These are phyloP conservation scores for Geopemphigus sp. DNA, from an alignment of 1,140 invertebrate species.

Conservation along the genomic window DNA sequence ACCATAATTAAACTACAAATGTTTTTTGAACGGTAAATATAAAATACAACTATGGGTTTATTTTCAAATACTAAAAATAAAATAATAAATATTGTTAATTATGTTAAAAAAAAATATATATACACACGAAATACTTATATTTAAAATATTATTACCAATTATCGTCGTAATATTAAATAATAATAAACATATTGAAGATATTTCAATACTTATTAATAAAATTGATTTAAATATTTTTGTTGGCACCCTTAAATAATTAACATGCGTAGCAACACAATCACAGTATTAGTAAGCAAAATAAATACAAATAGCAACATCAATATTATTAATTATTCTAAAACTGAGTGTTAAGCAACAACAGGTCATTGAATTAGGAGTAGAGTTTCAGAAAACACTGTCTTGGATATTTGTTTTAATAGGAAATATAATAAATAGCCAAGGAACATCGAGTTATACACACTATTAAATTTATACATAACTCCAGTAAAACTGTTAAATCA, in stretches of 20 bases:
- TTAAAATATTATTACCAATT: not conserved
- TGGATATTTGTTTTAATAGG: not conserved
- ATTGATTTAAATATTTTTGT: not conserved
- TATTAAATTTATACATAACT: not conserved
- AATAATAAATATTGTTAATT: too few species aligned
- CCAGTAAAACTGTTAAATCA: not conserved
- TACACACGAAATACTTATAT: not conserved
- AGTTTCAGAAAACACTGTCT: not conserved
- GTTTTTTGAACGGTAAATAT: too few species aligned
- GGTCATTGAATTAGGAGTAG: not conserved
- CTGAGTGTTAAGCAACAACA: conserved; percentile 19
- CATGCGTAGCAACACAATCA: conserved; percentile 47
- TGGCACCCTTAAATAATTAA: conserved; percentile 47
- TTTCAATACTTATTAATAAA: conserved; percentile 30
- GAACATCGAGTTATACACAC: not conserved
- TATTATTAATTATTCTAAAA: conserved; percentile 33
- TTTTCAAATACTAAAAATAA: too few species aligned
- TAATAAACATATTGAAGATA: conserved; percentile 2
- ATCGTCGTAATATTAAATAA: not conserved
- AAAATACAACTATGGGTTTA: too few species aligned
- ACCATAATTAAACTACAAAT: too few species aligned
- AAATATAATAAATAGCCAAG: not conserved
- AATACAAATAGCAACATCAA: conserved; percentile 49
- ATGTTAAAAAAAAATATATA: too few species aligned
- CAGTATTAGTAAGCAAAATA: conserved; percentile 46